Base-by-base conservation (phyloP, 2,888 invertebrate genomes). In the Sinohyriopsis cumingii region DNA sequence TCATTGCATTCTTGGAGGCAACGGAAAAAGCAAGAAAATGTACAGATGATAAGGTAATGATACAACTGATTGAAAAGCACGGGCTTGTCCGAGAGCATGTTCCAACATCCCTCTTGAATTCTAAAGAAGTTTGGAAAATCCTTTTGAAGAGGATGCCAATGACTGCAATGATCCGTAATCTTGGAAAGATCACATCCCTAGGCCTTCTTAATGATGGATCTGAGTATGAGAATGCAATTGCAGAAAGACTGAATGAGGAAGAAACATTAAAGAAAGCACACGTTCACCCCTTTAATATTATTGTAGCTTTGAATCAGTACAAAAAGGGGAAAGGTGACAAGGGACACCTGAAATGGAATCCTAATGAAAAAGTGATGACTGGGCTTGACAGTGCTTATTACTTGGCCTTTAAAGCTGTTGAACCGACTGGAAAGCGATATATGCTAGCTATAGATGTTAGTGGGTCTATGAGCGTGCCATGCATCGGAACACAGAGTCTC, bases 61-160 rank as follows among this genome's bases (percentile, higher is more conserved):
- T 84, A 24, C 73, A 80, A 18, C 69, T 87, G 73, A 85, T 87
- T 59, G 22, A 67, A 12, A 57, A 90, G 57, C 88, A 93, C 76
- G 90, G 92, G 63, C 92, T 94, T 63, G 92, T 92, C 15, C 89
- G 94, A 57, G 93, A 94, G 80, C 94, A 94, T 87, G 92, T 95
- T n/a, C 94, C 94, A 68, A 93, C 93, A 9, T 92, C 92, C 82
- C 89, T 94, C 73, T 90, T 94, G 62, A 94, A 93, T 80, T 92
- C 93, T 61, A 92, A 92, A 86, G 91, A 92, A 85, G 94, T 94
- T 89, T 89, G 91, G 84, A 81, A 91, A 20, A 84, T 86, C 5
- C 81, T 90, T 25, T 80, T 90, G 12, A 76, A 84, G 65, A 76
- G 84, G 55, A 89, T 91, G 89, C 89, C 90, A 0, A 87, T 90